Conservation (phyloP, 2,113 vertebrate genomes). For the Otocyon megalotis region DNA sequence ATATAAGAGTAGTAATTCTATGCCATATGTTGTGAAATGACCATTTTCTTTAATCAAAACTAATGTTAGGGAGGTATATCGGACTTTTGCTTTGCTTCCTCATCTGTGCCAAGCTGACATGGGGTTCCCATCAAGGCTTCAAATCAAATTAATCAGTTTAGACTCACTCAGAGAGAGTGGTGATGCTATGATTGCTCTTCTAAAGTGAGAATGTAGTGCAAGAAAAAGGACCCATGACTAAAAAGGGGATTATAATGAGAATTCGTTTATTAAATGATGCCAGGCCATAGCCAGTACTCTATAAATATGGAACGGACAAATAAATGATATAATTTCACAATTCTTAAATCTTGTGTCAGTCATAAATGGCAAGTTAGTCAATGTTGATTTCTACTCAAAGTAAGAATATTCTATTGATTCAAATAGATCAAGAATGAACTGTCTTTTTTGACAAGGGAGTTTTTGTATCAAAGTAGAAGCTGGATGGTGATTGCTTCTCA, state of each 20-base stretch:
- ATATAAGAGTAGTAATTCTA: background rate
- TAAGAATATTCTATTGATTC: background rate
- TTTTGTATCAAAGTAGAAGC: background rate
- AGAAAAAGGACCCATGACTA: background rate
- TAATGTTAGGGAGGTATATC: background rate
- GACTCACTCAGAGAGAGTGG: background rate
- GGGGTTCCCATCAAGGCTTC: background rate
- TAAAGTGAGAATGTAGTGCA: background rate
- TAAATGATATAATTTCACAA: background rate
- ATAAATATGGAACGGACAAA: background rate
- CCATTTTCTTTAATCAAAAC: background rate
- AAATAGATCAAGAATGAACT: background rate
- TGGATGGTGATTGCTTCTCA: background rate
- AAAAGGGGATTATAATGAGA: background rate
- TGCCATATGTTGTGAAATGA: background rate
- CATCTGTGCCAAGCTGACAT: background rate
- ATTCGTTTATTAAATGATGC: background rate
- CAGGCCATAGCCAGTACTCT: background rate
- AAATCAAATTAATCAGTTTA: background rate
- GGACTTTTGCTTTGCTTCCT: background rate
- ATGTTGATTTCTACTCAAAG: slow-evolving; percentile 5
- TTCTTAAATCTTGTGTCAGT: background rate
- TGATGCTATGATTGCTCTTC: background rate
- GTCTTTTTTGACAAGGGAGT: background rate
- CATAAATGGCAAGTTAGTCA: background rate